Conservation (phyloP, 2,888 invertebrate genomes). For the Chrysomela aeneicollis region DNA sequence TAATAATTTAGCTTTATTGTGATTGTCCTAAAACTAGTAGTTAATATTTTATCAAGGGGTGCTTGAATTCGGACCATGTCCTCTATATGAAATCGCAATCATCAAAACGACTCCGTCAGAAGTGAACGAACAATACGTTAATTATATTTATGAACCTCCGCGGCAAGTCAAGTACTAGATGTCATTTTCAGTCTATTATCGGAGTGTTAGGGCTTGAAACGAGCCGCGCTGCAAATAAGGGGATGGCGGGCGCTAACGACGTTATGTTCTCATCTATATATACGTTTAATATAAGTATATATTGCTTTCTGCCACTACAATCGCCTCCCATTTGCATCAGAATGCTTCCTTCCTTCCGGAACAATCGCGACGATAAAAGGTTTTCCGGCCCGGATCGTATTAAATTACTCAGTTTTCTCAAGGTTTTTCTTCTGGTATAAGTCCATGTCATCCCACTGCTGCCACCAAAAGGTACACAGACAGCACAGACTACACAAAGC, state of each 20-base stretch:
- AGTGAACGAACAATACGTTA: conserved; percentile 39
- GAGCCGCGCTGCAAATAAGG: conserved; percentile 18
- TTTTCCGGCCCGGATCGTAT: conserved; percentile 21
- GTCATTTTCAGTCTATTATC: conserved; percentile 36
- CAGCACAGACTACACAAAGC: no score
- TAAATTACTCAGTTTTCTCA: conserved; percentile 14
- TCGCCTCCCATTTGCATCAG: conserved; percentile 47
- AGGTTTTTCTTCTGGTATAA: not conserved
- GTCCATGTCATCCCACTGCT: not conserved
- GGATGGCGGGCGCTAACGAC: conserved; percentile 10
- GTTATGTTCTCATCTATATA: not conserved
- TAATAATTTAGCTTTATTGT: no score
- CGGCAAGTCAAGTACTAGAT: conserved; percentile 24
- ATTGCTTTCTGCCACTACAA: conserved; percentile 40
- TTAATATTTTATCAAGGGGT: no score
- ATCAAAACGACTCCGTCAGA: not conserved
- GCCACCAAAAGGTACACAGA: no score
- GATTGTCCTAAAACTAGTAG: no score
- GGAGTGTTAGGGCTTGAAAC: conserved; percentile 23
- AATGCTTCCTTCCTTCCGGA: conserved; percentile 42
- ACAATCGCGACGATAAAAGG: conserved; percentile 37
- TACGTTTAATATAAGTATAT: conserved; percentile 11
- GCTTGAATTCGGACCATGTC: no score
- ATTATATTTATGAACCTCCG: conserved; percentile 36
- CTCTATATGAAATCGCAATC: no score